Evolutionary conservation across 1,140 invertebrate genomes (phyloP), one percentile per base, ranked within the genome.

Genomic region (Lasioglossum albipes): DNA sequence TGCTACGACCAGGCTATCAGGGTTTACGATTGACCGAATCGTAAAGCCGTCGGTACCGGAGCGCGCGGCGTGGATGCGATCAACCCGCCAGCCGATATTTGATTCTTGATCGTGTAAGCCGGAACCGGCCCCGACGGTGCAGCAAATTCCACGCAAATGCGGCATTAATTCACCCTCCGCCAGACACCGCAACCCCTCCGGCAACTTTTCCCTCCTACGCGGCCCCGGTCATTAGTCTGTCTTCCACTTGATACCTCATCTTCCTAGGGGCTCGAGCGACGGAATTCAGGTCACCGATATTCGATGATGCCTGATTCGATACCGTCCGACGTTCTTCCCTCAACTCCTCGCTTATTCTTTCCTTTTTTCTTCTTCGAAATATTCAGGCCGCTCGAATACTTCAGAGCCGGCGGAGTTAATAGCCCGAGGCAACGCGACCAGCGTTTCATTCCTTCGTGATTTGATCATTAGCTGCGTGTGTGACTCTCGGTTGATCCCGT

Each of bases 11-110:
- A 5, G 18, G 82, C 74, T 81, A 86, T 86, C 85, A 62, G 73
- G 68, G 59, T 87, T 87, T 87, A 87, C 75, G 85, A 87, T 84
- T 84, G 82, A 86, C 84, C 85, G 82, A 86, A 86, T 84, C 85
- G 68, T 84, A 87, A 87, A 87, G 75, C 62, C 75, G 49, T 36
- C 42, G 57, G 45, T 12, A 7, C 42, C 61, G 73, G 64, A 12
- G n/a, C 54, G 18, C 13, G 52, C 52, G 52, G 10, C 42, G 42
- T 0, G 62, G 20, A 59, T 67, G 70, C 65, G 77, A 54, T 64
- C 79, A 66, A 41, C 76, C 69, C 27, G 31, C 7, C 57, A 9
- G 22, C 66, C 68, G 81, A 73, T 68, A 72, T 72, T 72, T 42
- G 72, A 84, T 76, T 84, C 73, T 77, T 59, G 79, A 82, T 87